phyloP scores from a whole-genome alignment of 1,140 invertebrate genomes.

The Steinernema feltiae region DNA sequence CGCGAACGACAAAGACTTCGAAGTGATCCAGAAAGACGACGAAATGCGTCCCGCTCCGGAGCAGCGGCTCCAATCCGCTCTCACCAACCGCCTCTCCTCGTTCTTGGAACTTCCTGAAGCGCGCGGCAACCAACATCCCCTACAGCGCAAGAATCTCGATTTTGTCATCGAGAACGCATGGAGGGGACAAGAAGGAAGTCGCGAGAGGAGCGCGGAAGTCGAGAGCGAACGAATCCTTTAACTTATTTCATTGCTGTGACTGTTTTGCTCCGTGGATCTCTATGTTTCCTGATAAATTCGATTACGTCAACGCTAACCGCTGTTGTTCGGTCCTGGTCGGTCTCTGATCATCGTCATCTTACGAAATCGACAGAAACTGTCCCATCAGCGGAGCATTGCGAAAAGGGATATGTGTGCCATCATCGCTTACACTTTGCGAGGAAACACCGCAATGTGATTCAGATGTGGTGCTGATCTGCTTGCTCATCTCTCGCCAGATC shows the following conservation, averaged over 20 bases:
- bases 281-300: too few species aligned
- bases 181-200: background rate
- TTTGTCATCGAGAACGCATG: conserved; percentile 7
- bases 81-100: background rate
- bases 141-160: background rate
- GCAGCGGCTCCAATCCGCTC: background rate
- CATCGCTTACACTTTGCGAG: too few species aligned
- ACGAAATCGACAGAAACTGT: too few species aligned
- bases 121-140: background rate
- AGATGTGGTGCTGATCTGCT: too few species aligned
- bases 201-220: background rate
- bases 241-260: background rate
- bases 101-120: background rate
- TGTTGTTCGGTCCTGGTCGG: too few species aligned
- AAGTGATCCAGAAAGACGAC: conserved; percentile 4
- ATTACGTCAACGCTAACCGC: too few species aligned
- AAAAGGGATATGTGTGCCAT: too few species aligned
- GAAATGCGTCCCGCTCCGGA: background rate
- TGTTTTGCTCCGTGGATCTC: background rate
- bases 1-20: conserved; percentile 1
- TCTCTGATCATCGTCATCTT: too few species aligned
- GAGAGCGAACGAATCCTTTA: conserved; percentile 1
- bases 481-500: too few species aligned
- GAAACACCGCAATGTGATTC: too few species aligned
- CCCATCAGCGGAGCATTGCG: too few species aligned